A percentile compares a stretch with the other conserved stretches of the same genome.
Conservation (phyloP, 2,797 vertebrate genomes). For the Sebastes cheni region DNA sequence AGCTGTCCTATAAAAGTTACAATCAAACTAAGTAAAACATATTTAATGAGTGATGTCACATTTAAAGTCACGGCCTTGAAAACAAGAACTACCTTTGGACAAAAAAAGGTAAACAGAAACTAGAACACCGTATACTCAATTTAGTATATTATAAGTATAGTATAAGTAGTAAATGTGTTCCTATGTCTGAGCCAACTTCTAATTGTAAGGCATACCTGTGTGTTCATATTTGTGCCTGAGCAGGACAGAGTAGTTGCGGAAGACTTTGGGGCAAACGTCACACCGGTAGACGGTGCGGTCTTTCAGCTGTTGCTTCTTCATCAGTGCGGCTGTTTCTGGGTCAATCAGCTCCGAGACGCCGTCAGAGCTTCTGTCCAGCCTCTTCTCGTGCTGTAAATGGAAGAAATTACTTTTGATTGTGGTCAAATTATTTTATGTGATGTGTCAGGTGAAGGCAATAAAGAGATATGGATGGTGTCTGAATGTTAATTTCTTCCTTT, state of each 20-base stretch:
- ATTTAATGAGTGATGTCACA: slow-evolving; percentile 36
- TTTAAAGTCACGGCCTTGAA: not conserved
- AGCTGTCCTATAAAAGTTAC: slow-evolving; percentile 27
- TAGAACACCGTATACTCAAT: not conserved
- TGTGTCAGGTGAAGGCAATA: not conserved
- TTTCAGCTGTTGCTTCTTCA: slow-evolving; percentile 91
- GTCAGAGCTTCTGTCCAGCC: slow-evolving; percentile 87
- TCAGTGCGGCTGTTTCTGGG: slow-evolving; percentile 84
- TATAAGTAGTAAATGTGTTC: not conserved
- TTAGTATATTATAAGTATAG: not conserved
- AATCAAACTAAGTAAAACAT: not conserved
- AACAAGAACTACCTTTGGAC: no score
- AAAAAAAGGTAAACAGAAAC: not conserved
- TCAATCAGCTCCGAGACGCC: slow-evolving; percentile 88
- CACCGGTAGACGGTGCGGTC: slow-evolving; percentile 90
- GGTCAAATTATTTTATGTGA: not conserved
- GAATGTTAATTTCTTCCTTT: not conserved
- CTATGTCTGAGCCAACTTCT: not conserved
- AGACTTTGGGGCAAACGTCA: slow-evolving; percentile 97
- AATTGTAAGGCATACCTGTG: slow-evolving; percentile 51
- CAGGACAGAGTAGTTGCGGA: slow-evolving; percentile 97
- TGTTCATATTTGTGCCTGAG: slow-evolving; percentile 91
- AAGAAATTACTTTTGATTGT: not conserved
- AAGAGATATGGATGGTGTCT: no score
- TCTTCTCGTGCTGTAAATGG: slow-evolving; percentile 82